phyloP scores from a whole-genome alignment of 2,888 invertebrate genomes.

The Acronicta psi region DNA sequence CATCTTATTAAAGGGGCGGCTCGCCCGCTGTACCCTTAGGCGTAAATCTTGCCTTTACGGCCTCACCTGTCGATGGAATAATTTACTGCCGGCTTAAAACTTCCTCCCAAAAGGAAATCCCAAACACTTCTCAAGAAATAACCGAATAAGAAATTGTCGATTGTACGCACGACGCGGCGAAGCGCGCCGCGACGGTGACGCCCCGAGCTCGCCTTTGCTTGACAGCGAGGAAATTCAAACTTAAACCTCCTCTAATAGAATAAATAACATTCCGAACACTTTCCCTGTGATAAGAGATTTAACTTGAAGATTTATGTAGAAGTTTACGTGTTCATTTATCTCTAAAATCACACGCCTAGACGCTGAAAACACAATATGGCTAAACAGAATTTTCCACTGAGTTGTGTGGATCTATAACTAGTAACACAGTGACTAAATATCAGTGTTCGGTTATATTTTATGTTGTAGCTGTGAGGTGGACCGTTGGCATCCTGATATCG shows the following conservation, averaged over 20 bases:
- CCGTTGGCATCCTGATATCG: conserved; percentile 71
- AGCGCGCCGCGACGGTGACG: conserved; percentile 50
- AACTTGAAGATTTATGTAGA: conserved; percentile 58
- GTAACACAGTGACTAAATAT: conserved; percentile 43
- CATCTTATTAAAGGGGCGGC: conserved; percentile 84
- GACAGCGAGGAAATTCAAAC: conserved; percentile 77
- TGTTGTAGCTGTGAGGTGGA: conserved; percentile 52
- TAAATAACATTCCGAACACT: conserved; percentile 73
- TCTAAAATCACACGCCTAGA: conserved; percentile 48
- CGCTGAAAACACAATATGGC: conserved; percentile 44
- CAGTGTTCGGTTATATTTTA: conserved; percentile 49
- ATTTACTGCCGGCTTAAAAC: conserved; percentile 88
- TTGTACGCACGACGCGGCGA: conserved; percentile 68
- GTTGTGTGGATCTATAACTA: conserved; percentile 24
- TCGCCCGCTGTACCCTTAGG: conserved; percentile 79
- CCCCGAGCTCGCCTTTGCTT: conserved; percentile 59
- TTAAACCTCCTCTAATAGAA: conserved; percentile 77
- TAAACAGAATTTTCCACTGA: conserved; percentile 37
- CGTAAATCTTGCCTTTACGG: conserved; percentile 89
- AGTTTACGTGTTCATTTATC: conserved; percentile 56
- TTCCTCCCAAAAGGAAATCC: conserved; percentile 84
- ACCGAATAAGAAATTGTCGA: conserved; percentile 86
- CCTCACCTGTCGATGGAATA: conserved; percentile 88
- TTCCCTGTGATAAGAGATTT: conserved; percentile 52
- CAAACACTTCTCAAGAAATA: conserved; percentile 87